These are phyloP conservation scores for Scaeva pyrastri DNA, from an alignment of 2,888 invertebrate species.

Conservation along the genomic window DNA sequence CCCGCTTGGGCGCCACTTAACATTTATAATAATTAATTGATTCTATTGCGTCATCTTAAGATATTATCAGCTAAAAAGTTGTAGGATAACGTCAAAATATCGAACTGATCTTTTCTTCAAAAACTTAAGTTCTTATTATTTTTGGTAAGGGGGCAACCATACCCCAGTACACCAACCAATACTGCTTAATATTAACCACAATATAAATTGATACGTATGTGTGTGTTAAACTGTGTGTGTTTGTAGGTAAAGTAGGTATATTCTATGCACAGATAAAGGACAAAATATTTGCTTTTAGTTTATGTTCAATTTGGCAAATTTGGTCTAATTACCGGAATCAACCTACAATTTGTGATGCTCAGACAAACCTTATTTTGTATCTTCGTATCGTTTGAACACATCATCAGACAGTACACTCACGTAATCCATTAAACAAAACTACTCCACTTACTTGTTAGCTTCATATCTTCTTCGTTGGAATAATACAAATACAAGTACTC, in stretches of 20 bases:
- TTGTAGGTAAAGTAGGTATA: neutral
- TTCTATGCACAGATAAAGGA: slow-evolving; percentile 16
- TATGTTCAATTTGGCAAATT: slow-evolving; percentile 68
- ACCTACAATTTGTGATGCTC: slow-evolving; percentile 51
- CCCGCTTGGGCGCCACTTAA: too few relatives aligned
- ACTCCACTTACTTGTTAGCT: slow-evolving; percentile 67
- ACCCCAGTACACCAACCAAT: neutral
- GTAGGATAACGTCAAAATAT: too few relatives aligned
- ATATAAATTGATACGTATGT: neutral
- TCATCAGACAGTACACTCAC: slow-evolving; percentile 70
- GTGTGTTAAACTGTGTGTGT: too few relatives aligned
- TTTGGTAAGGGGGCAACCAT: neutral
- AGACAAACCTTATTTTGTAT: slow-evolving; percentile 24
- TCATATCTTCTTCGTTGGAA: neutral
- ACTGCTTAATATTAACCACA: slow-evolving; percentile 7
- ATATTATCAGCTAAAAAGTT: too few relatives aligned
- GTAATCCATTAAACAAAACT: slow-evolving; percentile 73
- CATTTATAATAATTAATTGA: too few relatives aligned
- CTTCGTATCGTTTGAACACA: slow-evolving; percentile 32
- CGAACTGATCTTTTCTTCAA: too few relatives aligned
- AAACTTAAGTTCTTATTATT: neutral
- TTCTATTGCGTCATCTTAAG: too few relatives aligned
- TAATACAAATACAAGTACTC: too few relatives aligned
- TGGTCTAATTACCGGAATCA: slow-evolving; percentile 72
- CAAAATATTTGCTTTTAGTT: slow-evolving; percentile 59